A percentile compares a stretch with the other conserved stretches of the same genome.
Evolutionary conservation across 2,888 invertebrate genomes (phyloP).

Genomic region (Strigamia maritima): DNA sequence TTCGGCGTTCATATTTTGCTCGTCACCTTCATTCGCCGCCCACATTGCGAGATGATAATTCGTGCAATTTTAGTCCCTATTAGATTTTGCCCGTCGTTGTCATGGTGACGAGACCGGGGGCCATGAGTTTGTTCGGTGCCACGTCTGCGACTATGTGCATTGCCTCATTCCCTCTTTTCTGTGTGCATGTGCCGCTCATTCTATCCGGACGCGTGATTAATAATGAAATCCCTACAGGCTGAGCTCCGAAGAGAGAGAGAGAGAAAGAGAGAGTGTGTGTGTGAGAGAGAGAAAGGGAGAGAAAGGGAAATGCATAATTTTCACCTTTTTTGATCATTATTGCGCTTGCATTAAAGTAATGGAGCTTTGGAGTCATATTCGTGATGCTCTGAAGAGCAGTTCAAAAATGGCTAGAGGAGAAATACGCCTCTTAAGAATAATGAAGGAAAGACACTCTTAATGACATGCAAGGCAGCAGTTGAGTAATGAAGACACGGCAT

Average conservation of each 20-base stretch:
- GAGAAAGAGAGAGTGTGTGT: conserved; percentile 4
- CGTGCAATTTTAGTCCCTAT: conserved; percentile 36
- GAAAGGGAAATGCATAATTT: conserved; percentile 38
- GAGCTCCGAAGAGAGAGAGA: conserved; percentile 26
- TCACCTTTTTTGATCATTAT: conserved; percentile 39
- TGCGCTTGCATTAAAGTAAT: conserved; percentile 39
- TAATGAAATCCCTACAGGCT: conserved; percentile 37
- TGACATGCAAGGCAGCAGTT: conserved; percentile 29
- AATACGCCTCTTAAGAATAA: conserved; percentile 39
- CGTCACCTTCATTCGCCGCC: neutral
- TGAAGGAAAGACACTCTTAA: conserved; percentile 37
- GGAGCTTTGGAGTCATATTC: conserved; percentile 37
- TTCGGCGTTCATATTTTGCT: neutral
- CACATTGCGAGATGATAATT: conserved; percentile 35
- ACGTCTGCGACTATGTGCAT: conserved; percentile 2
- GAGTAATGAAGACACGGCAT: conserved; percentile 36
- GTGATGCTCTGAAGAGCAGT: conserved; percentile 36
- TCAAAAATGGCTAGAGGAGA: conserved; percentile 38
- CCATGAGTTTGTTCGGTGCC: neutral
- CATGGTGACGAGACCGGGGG: conserved; percentile 31
- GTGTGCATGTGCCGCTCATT: conserved; percentile 15
- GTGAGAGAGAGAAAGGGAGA: conserved; percentile 7
- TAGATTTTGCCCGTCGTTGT: conserved; percentile 36
- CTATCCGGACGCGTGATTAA: conserved; percentile 38
- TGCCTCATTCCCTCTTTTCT: neutral